Base-by-base conservation (phyloP, 2,888 invertebrate genomes). In the Phyto melanocephala region DNA sequence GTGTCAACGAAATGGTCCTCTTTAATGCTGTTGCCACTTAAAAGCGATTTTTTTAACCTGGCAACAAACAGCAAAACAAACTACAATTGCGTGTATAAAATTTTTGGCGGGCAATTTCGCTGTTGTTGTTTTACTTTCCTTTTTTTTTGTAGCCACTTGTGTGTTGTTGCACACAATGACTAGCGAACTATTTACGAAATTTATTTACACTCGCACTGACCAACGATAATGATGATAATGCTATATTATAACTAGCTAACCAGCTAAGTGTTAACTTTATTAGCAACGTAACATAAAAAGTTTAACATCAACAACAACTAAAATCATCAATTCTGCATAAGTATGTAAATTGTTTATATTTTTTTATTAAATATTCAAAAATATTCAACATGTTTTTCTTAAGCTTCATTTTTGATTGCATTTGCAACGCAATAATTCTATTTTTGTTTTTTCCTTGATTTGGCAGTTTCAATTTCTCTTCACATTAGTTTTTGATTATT, bases 171-270 rank as follows among this genome's bases (percentile, higher is more conserved):
- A 40, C 24, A 60, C 40, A 40, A 35, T 71, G 35, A 65, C 13
- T 47, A 40, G 40, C 24, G 17, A 17, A 65, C 22, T 35, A 72
- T 72, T 72, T 72, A 60, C 45, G 28, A 28, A 28, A 47, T 50
- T 75, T 67, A 50, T 58, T 47, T 50, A 47, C 47, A 58, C 58
- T 75, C 37, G 56, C 45, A 24, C 37, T 75, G 45, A 6, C 56
- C 65, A 47, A n/a, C 37, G 24, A 54, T 22, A 22, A 13, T 13
- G 52, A 52, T 52, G 22, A 60, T 24, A 37, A 24, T 60, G 56
- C 54, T 37, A 47, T 20, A 67, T 47, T 33, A 11, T 13, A 37
- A 28, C 8, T 58, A 67, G 67, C 24, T 33, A 42, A 56, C 45
- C 47, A 37, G 42, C 7, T 60, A 35, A 11, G 17, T 10, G 28